phyloP scores from a whole-genome alignment of 1,140 invertebrate species.

The Nylanderia fulva region DNA sequence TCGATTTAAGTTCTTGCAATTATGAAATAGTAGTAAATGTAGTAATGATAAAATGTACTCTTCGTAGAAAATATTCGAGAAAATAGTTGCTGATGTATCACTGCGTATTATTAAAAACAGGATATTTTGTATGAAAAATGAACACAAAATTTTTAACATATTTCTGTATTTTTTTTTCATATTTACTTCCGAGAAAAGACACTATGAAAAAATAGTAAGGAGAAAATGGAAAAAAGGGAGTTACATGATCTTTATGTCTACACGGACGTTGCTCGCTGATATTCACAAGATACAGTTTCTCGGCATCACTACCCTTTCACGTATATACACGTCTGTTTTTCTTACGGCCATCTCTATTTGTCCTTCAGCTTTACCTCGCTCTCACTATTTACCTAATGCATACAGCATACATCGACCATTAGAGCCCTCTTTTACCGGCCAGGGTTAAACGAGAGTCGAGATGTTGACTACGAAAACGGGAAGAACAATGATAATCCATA shows the following conservation, averaged over 20 bases:
- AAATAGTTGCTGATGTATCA: neutral
- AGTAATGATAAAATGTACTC: neutral
- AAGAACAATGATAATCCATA: conserved; percentile 35
- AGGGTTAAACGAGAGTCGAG: neutral
- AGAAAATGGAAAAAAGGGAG: conserved; percentile 31
- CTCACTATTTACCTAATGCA: conserved; percentile 44
- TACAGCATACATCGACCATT: conserved; percentile 48
- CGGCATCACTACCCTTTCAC: conserved; percentile 22
- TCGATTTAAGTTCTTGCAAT: neutral
- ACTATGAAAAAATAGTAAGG: conserved; percentile 5
- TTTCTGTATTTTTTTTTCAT: conserved; percentile 2
- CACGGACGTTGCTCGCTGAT: conserved; percentile 29
- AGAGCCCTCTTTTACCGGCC: conserved; percentile 28
- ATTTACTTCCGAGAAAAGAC: neutral
- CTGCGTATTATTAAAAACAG: neutral
- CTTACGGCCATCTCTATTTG: conserved; percentile 37
- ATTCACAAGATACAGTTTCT: conserved; percentile 36
- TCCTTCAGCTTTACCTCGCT: conserved; percentile 20
- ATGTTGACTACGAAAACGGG: conserved; percentile 54
- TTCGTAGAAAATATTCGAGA: neutral
- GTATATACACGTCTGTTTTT: conserved; percentile 35
- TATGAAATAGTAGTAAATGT: neutral
- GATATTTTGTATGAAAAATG: neutral
- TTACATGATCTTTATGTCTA: conserved; percentile 26
- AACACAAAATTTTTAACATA: neutral